phyloP scores from a whole-genome alignment of 2,888 invertebrate species.

The Boloria euphrosyne region DNA sequence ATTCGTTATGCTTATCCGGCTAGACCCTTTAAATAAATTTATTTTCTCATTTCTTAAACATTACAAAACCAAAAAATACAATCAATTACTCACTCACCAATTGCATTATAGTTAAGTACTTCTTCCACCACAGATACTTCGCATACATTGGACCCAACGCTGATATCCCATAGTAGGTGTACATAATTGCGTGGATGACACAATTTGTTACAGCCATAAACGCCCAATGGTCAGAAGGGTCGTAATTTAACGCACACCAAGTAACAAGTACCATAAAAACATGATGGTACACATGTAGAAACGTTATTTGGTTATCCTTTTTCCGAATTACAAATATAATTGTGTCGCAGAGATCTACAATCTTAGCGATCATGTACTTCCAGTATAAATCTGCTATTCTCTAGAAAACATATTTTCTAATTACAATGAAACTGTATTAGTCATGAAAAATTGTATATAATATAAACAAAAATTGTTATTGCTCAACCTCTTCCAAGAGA shows the following conservation, averaged over 20 bases:
- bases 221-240: constrained; percentile 88
- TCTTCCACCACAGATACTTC: constrained; percentile 92
- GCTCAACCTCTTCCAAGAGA: too few species aligned
- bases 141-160: constrained; percentile 86
- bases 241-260: constrained; percentile 87
- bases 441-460: too few species aligned
- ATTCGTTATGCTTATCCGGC: too few species aligned
- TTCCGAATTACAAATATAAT: constrained; percentile 93
- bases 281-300: constrained; percentile 93
- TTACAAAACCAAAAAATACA: not conserved
- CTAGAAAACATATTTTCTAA: constrained; percentile 40
- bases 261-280: constrained; percentile 85
- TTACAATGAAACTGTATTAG: constrained; percentile 19
- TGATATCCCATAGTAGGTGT: constrained; percentile 86
- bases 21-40: not conserved
- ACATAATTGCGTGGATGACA: constrained; percentile 88
- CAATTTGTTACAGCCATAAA: constrained; percentile 86
- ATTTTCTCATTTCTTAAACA: not conserved
- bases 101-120: constrained; percentile 88
- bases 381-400: constrained; percentile 62
- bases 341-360: constrained; percentile 87
- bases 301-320: constrained; percentile 86
- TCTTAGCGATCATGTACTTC: constrained; percentile 88
- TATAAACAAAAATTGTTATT: too few species aligned
- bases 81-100: constrained; percentile 75